Conservation (phyloP, 2,113 vertebrate species). For the Hyperopisus bebe region DNA sequence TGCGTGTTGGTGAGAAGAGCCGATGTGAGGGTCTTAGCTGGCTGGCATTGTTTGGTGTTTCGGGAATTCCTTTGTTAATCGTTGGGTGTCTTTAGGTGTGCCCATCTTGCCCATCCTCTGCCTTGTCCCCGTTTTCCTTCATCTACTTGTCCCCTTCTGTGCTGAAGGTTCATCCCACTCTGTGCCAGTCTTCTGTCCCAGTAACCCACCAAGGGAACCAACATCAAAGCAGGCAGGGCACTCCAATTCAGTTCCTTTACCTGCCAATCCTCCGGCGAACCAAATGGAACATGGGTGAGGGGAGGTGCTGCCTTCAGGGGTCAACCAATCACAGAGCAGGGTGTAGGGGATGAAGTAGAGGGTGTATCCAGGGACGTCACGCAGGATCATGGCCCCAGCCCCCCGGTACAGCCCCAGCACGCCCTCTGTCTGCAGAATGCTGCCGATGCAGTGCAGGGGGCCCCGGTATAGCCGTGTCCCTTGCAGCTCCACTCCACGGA, state of each 20-base stretch:
- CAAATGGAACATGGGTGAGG: slow-evolving; percentile 70
- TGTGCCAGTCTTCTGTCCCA: background rate
- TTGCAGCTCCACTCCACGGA: slow-evolving; percentile 45
- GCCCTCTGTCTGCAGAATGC: slow-evolving; percentile 77
- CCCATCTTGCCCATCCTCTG: background rate
- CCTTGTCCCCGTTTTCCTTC: background rate
- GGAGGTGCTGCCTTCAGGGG: slow-evolving; percentile 49
- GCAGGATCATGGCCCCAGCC: slow-evolving; percentile 76
- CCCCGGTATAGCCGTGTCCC: slow-evolving; percentile 66
- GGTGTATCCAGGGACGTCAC: slow-evolving; percentile 85
- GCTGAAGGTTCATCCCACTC: background rate
- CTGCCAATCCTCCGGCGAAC: slow-evolving; percentile 87
- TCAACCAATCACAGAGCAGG: slow-evolving; percentile 72
- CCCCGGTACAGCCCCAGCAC: slow-evolving; percentile 81
- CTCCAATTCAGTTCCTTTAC: slow-evolving; percentile 43
- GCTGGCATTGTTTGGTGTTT: background rate
- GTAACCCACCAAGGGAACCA: background rate
- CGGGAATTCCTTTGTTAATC: background rate
- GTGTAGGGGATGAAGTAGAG: slow-evolving; percentile 89
- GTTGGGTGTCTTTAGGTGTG: background rate
- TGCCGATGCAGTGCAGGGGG: slow-evolving; percentile 79
- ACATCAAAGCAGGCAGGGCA: background rate
- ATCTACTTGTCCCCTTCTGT: background rate
- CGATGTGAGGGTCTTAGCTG: background rate
- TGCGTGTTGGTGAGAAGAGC: background rate